Percentiles rank a stretch among this genome's conserved stretches.
Evolutionary conservation across 1,140 invertebrate species (phyloP).

Genomic region (Samia ricini): DNA sequence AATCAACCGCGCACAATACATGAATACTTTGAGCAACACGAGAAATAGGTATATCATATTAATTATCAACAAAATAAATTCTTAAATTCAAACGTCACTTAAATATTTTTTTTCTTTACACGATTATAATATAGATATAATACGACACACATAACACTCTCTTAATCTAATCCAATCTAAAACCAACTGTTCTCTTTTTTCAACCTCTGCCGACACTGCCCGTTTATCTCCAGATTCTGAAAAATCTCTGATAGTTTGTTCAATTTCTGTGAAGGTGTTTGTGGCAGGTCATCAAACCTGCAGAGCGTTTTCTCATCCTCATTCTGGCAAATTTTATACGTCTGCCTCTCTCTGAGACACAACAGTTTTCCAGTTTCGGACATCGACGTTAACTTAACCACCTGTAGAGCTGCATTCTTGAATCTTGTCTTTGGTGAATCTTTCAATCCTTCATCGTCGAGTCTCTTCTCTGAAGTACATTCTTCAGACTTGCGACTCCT

Average conservation of each 20-base stretch:
- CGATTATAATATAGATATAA: conserved; percentile 20
- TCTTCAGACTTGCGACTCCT: background rate
- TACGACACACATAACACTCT: conserved; percentile 28
- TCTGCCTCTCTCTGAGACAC: conserved; percentile 58
- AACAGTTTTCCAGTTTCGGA: conserved; percentile 61
- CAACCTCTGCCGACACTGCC: conserved; percentile 54
- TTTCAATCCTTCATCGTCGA: conserved; percentile 19
- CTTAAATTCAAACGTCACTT: conserved; percentile 10
- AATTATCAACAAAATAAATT: conserved; percentile 1
- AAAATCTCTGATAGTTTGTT: conserved; percentile 66
- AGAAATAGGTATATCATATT: too few relatives aligned
- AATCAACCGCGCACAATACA: background rate
- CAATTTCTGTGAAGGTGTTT: conserved; percentile 51
- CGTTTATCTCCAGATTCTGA: conserved; percentile 59
- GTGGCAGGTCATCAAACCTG: conserved; percentile 48
- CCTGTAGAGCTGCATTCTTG: conserved; percentile 63
- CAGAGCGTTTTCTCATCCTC: conserved; percentile 32
- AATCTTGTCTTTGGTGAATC: conserved; percentile 63
- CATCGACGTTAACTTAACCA: conserved; percentile 56
- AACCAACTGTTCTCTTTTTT: conserved; percentile 74
- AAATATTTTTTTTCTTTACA: conserved; percentile 6
- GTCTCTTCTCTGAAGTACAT: background rate
- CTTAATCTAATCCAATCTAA: conserved; percentile 33
- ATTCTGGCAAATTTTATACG: conserved; percentile 28
- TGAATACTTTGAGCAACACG: background rate